A percentile compares a stretch with the other conserved stretches of the same genome.
phyloP scores from a whole-genome alignment of 2,113 vertebrate species.

The Pleuronectes platessa region DNA sequence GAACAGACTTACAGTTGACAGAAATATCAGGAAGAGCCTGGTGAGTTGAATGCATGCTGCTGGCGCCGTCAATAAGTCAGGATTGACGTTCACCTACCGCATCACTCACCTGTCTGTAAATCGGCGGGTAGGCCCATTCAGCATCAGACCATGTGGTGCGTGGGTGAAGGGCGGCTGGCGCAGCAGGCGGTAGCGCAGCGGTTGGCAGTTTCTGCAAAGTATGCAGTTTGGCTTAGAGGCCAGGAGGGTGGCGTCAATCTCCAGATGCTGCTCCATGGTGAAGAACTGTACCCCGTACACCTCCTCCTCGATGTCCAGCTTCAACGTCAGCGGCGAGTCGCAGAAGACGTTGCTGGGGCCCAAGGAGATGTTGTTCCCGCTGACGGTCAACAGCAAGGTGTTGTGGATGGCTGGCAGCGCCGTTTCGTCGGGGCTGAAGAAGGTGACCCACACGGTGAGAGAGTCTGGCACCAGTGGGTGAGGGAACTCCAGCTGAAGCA shows the following conservation, averaged over 20 bases:
- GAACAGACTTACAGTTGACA: background rate
- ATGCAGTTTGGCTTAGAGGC: conserved; percentile 86
- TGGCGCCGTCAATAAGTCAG: too few species aligned
- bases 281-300: conserved; percentile 95
- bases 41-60: too few species aligned
- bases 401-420: conserved; percentile 91
- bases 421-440: conserved; percentile 90
- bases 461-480: conserved; percentile 90
- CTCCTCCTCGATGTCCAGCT: conserved; percentile 86
- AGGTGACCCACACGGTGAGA: conserved; percentile 96
- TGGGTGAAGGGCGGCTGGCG: conserved; percentile 88
- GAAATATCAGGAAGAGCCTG: background rate
- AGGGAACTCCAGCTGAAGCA: conserved; percentile 93
- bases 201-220: conserved; percentile 85
- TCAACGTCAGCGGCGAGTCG: conserved; percentile 92
- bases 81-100: conserved; percentile 32
- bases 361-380: conserved; percentile 89
- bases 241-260: conserved; percentile 94
- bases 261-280: conserved; percentile 95
- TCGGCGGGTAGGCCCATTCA: conserved; percentile 87
- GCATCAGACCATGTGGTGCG: conserved; percentile 77
- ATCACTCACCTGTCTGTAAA: conserved; percentile 91
- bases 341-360: conserved; percentile 96
- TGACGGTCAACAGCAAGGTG: conserved; percentile 89
- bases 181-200: conserved; percentile 88